Evolutionary conservation across 2,888 invertebrate species (phyloP).

Genomic region (Gari tellinella): DNA sequence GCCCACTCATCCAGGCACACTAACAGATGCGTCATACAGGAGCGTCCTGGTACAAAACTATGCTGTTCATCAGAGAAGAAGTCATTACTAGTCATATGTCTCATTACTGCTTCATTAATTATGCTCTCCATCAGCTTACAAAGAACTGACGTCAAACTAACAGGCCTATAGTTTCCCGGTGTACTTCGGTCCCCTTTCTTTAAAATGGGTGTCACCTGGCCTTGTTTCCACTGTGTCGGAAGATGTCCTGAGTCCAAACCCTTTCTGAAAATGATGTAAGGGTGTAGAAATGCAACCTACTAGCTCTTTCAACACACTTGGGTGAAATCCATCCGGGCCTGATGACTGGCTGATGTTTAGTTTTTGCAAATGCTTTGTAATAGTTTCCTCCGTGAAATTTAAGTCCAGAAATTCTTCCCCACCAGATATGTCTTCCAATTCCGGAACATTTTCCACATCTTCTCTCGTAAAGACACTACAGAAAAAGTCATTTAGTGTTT

Average conservation of each 20-base stretch:
- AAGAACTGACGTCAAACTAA: no score
- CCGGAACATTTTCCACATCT: neutral
- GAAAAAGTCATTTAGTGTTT: no score
- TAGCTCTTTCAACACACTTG: slow-evolving; percentile 1
- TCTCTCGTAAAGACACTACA: no score
- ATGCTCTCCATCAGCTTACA: neutral
- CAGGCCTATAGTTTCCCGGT: no score
- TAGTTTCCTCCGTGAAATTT: neutral
- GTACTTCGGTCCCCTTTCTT: neutral
- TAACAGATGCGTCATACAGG: no score
- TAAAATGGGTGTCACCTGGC: neutral
- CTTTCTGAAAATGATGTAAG: neutral
- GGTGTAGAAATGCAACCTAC: neutral
- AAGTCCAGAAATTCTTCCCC: neutral
- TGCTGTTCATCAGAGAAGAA: no score
- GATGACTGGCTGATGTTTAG: neutral
- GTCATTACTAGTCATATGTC: no score
- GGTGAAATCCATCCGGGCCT: no score
- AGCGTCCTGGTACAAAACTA: no score
- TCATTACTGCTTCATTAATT: no score
- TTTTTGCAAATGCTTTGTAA: neutral
- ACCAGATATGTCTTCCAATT: neutral
- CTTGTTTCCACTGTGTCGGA: neutral
- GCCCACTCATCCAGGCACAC: no score
- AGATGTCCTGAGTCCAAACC: neutral